These are phyloP conservation scores for Melanerpes aurifrons DNA, from an alignment of 2,113 vertebrate genomes.

Conservation along the genomic window DNA sequence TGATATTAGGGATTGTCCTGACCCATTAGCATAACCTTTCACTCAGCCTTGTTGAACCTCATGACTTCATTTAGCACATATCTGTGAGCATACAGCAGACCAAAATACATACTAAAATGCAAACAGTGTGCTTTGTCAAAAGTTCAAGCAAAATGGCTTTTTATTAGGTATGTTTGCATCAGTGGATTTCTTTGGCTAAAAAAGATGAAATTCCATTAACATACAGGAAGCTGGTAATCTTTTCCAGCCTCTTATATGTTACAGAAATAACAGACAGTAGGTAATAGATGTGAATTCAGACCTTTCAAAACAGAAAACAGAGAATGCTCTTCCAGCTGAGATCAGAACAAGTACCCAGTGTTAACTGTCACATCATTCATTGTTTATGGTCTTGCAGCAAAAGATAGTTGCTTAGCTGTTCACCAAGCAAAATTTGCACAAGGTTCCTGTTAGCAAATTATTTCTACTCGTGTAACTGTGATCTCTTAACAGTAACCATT, in stretches of 20 bases:
- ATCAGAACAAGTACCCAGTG: not conserved
- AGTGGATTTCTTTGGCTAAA: not conserved
- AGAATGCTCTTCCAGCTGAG: not conserved
- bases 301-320: constrained; percentile 11
- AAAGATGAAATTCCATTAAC: not conserved
- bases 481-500: not conserved
- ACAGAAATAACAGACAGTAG: not conserved
- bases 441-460: not conserved
- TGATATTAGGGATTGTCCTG: no score
- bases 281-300: not conserved
- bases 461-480: not conserved
- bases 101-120: not conserved
- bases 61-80: no score
- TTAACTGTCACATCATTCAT: not conserved
- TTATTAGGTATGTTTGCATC: not conserved
- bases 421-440: not conserved
- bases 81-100: not conserved
- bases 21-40: no score
- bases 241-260: not conserved
- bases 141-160: not conserved
- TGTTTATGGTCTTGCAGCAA: not conserved
- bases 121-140: not conserved
- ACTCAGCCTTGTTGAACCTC: no score
- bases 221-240: not conserved
- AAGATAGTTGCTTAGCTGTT: not conserved